Evolutionary conservation across 2,797 vertebrate genomes (phyloP).

Genomic region (Chelonia mydas): DNA sequence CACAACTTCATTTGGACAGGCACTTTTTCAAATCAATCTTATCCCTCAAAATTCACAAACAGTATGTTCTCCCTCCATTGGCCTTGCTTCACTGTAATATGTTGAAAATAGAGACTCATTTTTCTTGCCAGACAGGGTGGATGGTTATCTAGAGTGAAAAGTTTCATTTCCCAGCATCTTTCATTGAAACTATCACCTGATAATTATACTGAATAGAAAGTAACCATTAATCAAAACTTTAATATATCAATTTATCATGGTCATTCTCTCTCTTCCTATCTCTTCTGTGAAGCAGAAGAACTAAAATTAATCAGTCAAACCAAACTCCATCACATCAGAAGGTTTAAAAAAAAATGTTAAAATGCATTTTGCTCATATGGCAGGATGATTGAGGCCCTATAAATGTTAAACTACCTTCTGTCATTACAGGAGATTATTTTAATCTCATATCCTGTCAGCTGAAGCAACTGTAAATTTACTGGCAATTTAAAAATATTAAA

Average conservation of each 20-base stretch:
- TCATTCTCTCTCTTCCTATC: constrained; percentile 38
- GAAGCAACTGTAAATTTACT: constrained; percentile 31
- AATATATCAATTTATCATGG: constrained; percentile 80
- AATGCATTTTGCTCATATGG: constrained; percentile 23
- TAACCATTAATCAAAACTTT: constrained; percentile 81
- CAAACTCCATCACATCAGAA: constrained; percentile 46
- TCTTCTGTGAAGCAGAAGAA: constrained; percentile 59
- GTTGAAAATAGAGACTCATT: constrained; percentile 77
- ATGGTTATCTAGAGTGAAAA: constrained; percentile 81
- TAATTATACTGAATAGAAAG: constrained; percentile 81
- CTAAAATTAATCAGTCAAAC: constrained; percentile 76
- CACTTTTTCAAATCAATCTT: constrained; percentile 61
- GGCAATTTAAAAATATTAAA: constrained; percentile 53
- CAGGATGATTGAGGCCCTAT: constrained; percentile 32
- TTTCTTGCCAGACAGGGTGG: constrained; percentile 78
- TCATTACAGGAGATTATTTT: constrained; percentile 37
- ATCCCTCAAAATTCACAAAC: constrained; percentile 58
- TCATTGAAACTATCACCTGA: constrained; percentile 76
- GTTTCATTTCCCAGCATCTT: constrained; percentile 79
- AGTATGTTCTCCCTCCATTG: constrained; percentile 20
- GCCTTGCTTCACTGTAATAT: constrained; percentile 72
- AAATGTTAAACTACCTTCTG: constrained; percentile 34
- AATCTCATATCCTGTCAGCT: constrained; percentile 39
- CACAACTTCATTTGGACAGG: constrained; percentile 62
- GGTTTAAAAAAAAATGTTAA: constrained; percentile 9